phyloP scores from a whole-genome alignment of 2,888 invertebrate species.

The Apodemia mormo region DNA sequence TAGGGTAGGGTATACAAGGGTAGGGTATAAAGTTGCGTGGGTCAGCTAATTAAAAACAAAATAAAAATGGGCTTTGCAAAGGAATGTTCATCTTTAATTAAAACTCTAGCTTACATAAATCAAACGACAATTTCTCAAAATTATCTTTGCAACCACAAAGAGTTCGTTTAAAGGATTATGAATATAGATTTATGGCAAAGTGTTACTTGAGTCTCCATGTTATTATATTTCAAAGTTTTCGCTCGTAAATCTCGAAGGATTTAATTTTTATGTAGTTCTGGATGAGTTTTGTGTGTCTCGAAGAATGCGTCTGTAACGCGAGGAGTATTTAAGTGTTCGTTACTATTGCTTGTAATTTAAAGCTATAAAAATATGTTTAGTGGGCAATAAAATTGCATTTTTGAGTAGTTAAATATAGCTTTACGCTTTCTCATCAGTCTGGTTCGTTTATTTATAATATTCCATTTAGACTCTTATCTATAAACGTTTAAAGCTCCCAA shows the following conservation, averaged over 20 bases:
- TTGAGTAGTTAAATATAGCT: neutral
- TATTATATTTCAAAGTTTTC: constrained; percentile 76
- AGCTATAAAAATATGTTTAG: constrained; percentile 14
- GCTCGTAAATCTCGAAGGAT: constrained; percentile 67
- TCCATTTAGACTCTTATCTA: neutral
- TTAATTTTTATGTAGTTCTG: constrained; percentile 71
- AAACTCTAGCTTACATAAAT: constrained; percentile 35
- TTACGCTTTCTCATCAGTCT: neutral
- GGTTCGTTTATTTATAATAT: neutral
- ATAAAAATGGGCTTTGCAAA: too few relatives aligned
- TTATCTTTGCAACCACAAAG: constrained; percentile 48
- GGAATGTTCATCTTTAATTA: constrained; percentile 10
- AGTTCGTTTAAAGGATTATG: constrained; percentile 47
- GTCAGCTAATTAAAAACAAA: too few relatives aligned
- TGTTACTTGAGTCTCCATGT: constrained; percentile 67
- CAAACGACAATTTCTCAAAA: constrained; percentile 49
- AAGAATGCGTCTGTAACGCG: neutral
- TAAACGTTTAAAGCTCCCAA: neutral
- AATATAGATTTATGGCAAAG: constrained; percentile 66
- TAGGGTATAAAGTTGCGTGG: too few relatives aligned
- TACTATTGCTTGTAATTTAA: constrained; percentile 7
- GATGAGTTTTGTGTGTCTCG: constrained; percentile 34
- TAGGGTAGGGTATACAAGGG: too few relatives aligned
- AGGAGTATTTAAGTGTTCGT: neutral
- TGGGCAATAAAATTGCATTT: neutral